phyloP scores from a whole-genome alignment of 2,113 vertebrate genomes.

The Prunella himalayana region DNA sequence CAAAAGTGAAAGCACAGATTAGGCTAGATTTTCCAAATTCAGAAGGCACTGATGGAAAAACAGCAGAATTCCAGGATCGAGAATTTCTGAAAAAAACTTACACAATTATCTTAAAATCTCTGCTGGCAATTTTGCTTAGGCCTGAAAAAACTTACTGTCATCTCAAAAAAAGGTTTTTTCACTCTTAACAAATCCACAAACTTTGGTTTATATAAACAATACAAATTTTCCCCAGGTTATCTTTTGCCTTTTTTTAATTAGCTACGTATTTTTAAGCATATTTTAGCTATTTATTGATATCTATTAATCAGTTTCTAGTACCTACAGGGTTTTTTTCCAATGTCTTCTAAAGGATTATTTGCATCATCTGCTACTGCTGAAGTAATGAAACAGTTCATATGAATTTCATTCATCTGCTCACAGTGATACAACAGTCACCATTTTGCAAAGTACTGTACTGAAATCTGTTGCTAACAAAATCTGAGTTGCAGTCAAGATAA shows the following conservation, averaged over 20 bases:
- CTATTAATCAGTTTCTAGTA: neutral
- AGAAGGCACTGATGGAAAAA: neutral
- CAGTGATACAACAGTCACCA: neutral
- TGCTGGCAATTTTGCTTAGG: neutral
- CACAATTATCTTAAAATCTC: neutral
- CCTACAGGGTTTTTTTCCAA: neutral
- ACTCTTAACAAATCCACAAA: neutral
- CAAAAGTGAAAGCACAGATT: neutral
- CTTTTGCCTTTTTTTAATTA: neutral
- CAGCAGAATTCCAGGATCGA: neutral
- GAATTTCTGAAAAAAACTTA: neutral
- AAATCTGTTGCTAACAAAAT: neutral
- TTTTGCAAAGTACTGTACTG: neutral
- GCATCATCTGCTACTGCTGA: neutral
- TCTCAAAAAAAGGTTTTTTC: neutral
- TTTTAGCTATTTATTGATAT: neutral
- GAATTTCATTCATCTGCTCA: neutral
- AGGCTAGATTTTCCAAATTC: neutral
- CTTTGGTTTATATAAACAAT: neutral
- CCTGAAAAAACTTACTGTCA: neutral
- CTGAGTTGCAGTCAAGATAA: neutral
- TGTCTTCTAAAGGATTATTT: neutral
- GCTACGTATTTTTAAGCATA: neutral
- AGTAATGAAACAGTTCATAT: neutral
- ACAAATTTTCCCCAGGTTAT: accelerated